Evolutionary conservation across 2,113 vertebrate species (phyloP).

Genomic region (Parotia lawesii): DNA sequence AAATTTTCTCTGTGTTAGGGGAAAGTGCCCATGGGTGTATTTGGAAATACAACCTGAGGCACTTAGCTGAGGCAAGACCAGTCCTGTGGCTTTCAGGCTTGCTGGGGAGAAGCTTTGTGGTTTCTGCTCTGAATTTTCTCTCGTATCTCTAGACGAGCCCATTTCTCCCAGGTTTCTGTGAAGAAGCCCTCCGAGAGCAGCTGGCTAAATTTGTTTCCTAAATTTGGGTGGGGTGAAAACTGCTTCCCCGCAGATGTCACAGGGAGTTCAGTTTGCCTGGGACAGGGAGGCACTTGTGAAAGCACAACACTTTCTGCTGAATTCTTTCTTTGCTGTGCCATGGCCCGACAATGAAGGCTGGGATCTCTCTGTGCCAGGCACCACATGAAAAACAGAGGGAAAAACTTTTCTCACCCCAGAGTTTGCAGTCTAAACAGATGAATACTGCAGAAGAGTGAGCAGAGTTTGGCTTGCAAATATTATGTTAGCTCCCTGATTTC

Average conservation of each 20-base stretch:
- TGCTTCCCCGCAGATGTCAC: not conserved
- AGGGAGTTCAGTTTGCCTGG: not conserved
- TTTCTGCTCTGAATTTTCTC: not conserved
- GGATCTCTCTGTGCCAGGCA: conserved; percentile 26
- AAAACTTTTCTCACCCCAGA: conserved; percentile 53
- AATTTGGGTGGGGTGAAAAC: not conserved
- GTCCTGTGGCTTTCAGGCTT: not conserved
- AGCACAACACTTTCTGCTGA: not conserved
- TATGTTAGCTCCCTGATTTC: conserved; percentile 41
- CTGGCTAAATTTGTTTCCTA: not conserved
- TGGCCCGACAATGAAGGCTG: not conserved
- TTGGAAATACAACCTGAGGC: not conserved
- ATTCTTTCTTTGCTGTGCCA: conserved; percentile 27
- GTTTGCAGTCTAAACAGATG: conserved; percentile 11
- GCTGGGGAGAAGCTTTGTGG: not conserved
- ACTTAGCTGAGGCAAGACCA: not conserved
- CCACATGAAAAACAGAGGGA: conserved; percentile 1
- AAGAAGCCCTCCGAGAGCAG: not conserved
- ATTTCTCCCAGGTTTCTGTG: not conserved
- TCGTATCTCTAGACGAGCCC: not conserved
- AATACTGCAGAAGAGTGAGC: conserved; percentile 5
- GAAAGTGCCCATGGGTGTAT: not conserved
- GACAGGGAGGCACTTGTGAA: not conserved
- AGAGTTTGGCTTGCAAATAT: conserved; percentile 51
- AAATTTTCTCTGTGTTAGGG: not conserved